Conservation (phyloP, 2,797 vertebrate species). For the Rhinichthys osculus region DNA sequence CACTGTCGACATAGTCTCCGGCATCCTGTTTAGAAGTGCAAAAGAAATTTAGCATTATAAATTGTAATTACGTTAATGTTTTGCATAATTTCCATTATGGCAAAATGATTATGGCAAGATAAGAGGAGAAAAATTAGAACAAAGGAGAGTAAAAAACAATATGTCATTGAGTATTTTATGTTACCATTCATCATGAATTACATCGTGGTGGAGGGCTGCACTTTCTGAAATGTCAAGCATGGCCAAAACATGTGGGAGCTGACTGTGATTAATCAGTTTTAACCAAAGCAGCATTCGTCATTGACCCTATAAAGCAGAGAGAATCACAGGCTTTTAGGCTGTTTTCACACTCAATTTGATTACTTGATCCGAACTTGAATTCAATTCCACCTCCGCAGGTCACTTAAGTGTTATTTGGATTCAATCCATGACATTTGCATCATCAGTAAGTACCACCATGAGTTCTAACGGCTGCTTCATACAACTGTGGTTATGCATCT, state of each 20-base stretch:
- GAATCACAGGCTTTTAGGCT: constrained; percentile 24
- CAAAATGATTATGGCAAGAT: constrained; percentile 16
- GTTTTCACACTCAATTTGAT: constrained; percentile 34
- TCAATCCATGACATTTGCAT: constrained; percentile 18
- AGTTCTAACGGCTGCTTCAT: not conserved
- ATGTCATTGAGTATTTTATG: constrained; percentile 40
- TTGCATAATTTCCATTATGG: constrained; percentile 38
- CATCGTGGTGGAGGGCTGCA: constrained; percentile 31
- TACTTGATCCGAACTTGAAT: constrained; percentile 19
- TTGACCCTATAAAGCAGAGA: constrained; percentile 59
- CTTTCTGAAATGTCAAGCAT: constrained; percentile 66
- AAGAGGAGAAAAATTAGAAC: not conserved
- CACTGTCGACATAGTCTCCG: not conserved
- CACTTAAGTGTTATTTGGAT: constrained; percentile 12
- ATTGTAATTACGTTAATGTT: constrained; percentile 33
- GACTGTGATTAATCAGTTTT: constrained; percentile 59
- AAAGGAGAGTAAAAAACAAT: constrained; percentile 31
- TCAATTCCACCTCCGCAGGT: constrained; percentile 10
- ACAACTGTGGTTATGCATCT: too few relatives aligned
- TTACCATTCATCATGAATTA: constrained; percentile 43
- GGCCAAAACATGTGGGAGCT: constrained; percentile 55
- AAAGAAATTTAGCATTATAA: constrained; percentile 5
- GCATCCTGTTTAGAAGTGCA: not conserved
- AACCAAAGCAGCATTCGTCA: constrained; percentile 44
- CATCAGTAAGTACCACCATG: not conserved